Conservation (phyloP, 2,797 vertebrate species). For the Tauraco hartlaubi region DNA sequence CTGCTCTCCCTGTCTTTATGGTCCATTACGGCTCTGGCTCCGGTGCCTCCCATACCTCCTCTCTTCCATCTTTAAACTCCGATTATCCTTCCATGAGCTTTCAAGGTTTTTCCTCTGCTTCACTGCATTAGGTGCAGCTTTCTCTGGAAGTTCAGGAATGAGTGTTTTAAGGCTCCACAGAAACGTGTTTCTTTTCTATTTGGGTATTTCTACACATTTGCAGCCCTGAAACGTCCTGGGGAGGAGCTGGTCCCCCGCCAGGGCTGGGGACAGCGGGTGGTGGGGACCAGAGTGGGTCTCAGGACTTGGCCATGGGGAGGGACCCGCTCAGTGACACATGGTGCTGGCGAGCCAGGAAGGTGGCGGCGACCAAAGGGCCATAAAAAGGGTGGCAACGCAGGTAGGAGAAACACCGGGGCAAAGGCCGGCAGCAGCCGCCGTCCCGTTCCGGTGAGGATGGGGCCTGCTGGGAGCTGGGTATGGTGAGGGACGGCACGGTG, state of each 20-base stretch:
- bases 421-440: neutral
- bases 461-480: too few relatives aligned
- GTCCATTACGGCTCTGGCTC: too few relatives aligned
- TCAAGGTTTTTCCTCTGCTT: too few relatives aligned
- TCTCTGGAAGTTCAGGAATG: neutral
- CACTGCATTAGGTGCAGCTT: neutral
- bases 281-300: neutral
- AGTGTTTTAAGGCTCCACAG: neutral
- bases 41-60: too few relatives aligned
- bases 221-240: neutral
- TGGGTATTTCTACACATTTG: neutral
- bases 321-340: fast-evolving
- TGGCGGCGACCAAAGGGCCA: neutral
- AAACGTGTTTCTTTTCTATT: fast-evolving
- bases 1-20: neutral
- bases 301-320: neutral
- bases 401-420: neutral
- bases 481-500: neutral
- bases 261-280: neutral
- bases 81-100: too few relatives aligned
- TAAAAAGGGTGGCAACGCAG: neutral
- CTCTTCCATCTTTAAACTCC: too few relatives aligned
- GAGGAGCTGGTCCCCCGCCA: neutral
- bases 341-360: neutral
- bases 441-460: fast-evolving